Evolutionary conservation across 2,888 invertebrate species (phyloP).

Genomic region (Ephialtes manifestator): DNA sequence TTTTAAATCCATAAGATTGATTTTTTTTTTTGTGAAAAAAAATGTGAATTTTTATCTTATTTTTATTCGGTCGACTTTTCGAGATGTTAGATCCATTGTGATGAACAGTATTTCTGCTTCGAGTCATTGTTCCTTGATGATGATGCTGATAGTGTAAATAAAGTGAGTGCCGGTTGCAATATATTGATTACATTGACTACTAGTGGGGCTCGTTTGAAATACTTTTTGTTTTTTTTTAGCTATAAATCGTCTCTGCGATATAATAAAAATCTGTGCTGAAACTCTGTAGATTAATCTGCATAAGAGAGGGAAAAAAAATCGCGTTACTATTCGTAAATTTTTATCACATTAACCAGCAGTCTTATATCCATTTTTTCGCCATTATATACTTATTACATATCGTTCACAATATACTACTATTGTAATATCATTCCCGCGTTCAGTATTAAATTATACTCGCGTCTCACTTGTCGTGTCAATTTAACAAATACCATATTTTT

Average conservation of each 20-base stretch:
- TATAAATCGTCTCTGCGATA: slow-evolving; percentile 11
- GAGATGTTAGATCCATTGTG: slow-evolving; percentile 45
- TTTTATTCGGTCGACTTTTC: not conserved
- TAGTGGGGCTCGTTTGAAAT: slow-evolving; percentile 31
- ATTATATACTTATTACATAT: slow-evolving; percentile 60
- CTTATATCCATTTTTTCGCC: slow-evolving; percentile 52
- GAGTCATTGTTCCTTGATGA: slow-evolving; percentile 65
- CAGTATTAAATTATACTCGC: slow-evolving; percentile 67
- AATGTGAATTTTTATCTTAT: slow-evolving; percentile 17
- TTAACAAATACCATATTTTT: slow-evolving; percentile 5
- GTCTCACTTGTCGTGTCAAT: slow-evolving; percentile 56
- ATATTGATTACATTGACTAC: slow-evolving; percentile 49
- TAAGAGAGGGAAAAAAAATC: not conserved
- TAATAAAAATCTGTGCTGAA: not conserved
- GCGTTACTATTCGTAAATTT: slow-evolving; percentile 17
- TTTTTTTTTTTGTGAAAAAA: slow-evolving; percentile 11
- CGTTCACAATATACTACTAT: slow-evolving; percentile 45
- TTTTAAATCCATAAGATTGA: slow-evolving; percentile 31
- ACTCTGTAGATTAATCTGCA: not conserved
- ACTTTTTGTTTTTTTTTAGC: slow-evolving; percentile 21
- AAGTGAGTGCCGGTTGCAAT: slow-evolving; percentile 57
- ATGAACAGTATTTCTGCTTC: slow-evolving; percentile 69
- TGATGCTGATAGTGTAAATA: slow-evolving; percentile 55
- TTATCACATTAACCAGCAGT: slow-evolving; percentile 37
- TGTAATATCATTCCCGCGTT: slow-evolving; percentile 68